Evolutionary conservation across 2,113 vertebrate species (phyloP).

Genomic region (Pelecanoides urinatrix): DNA sequence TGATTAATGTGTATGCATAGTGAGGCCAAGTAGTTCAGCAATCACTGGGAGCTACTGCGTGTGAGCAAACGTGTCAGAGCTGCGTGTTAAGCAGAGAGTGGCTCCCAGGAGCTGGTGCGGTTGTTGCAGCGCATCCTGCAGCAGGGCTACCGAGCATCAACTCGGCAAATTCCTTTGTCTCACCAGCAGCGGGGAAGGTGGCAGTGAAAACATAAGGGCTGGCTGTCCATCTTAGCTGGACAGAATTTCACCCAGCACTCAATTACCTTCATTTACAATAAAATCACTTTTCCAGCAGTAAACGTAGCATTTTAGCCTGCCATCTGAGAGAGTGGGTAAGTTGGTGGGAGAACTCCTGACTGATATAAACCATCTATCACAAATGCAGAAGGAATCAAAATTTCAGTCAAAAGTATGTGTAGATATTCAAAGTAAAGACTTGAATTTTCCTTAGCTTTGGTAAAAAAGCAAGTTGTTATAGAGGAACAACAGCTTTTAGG

Average conservation of each 20-base stretch:
- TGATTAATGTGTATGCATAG: background rate
- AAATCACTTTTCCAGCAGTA: background rate
- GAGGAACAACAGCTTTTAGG: background rate
- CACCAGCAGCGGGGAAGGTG: background rate
- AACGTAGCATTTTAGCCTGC: background rate
- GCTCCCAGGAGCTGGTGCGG: background rate
- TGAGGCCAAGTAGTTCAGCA: background rate
- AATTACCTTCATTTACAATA: background rate
- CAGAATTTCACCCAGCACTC: background rate
- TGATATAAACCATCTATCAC: background rate
- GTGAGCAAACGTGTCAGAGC: rapidly evolving
- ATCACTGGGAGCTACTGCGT: background rate
- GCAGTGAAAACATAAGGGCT: background rate
- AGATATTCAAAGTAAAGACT: background rate
- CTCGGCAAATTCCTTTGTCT: slow-evolving; percentile 6
- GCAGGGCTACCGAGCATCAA: background rate
- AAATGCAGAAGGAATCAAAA: background rate
- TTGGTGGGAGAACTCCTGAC: background rate
- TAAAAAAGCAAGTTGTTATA: background rate
- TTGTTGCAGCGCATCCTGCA: background rate
- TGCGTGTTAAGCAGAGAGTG: background rate
- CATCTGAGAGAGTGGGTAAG: background rate
- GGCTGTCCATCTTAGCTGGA: background rate
- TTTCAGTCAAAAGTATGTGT: background rate
- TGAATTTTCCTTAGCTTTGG: background rate